Percentiles rank a stretch among this genome's conserved stretches.
Conservation (phyloP, 2,888 invertebrate species). For the Parthenolecanium corni region DNA sequence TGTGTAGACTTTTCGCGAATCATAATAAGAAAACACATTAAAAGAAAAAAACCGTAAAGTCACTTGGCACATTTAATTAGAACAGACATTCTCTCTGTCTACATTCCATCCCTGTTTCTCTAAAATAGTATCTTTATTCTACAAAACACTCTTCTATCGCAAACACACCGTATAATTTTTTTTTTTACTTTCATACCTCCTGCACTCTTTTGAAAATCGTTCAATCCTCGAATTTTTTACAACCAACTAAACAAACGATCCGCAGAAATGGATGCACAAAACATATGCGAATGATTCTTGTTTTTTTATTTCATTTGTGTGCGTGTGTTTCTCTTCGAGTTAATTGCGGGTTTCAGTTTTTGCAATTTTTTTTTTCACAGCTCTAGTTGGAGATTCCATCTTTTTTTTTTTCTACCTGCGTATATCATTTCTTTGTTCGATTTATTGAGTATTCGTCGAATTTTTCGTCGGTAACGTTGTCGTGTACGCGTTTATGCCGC, state of each 20-base stretch:
- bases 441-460: neutral
- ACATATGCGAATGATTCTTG: slow-evolving; percentile 17
- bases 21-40: too few relatives aligned
- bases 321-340: neutral
- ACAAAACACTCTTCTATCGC: neutral
- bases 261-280: slow-evolving; percentile 4
- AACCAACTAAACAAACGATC: slow-evolving; percentile 24
- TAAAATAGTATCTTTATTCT: too few relatives aligned
- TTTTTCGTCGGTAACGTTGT: neutral
- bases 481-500: slow-evolving; percentile 4
- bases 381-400: too few relatives aligned
- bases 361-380: too few relatives aligned
- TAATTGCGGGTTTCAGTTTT: too few relatives aligned
- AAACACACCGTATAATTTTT: neutral
- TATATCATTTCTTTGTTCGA: too few relatives aligned
- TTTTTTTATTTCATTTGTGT: neutral
- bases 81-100: neutral
- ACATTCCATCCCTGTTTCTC: too few relatives aligned
- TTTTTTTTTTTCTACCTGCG: too few relatives aligned
- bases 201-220: neutral
- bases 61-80: slow-evolving; percentile 27
- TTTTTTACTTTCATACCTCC: neutral
- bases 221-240: neutral
- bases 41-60: neutral
- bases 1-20: too few relatives aligned